Evolutionary conservation across 2,888 invertebrate species (phyloP), one percentile per base, ranked within the genome.

Genomic region (Sphaerophoria rueppellii): DNA sequence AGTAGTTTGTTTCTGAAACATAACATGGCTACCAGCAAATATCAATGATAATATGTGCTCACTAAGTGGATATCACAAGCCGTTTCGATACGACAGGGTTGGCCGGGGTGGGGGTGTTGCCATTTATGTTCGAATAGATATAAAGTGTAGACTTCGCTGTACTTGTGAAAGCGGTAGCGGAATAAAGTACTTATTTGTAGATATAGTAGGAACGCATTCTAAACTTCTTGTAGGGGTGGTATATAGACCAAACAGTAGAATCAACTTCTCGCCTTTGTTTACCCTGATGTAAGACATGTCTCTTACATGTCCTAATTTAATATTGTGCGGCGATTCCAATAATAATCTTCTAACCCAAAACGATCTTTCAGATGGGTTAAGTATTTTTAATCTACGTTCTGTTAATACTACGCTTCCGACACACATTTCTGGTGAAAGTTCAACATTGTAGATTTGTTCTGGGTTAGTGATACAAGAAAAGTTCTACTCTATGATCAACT

Each of bases 291-390:
- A 54, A 52, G 52, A 67, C 2, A 37, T 52, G n/a, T 67, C 65
- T 5, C 11, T 54, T 12, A 35, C 50, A 14, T 67, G 52, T 9
- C n/a, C 52, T 3, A 6, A 67, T 7, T 35, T 48, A 5, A 12
- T 61, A 9, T 16, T 65, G 11, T 14, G 63, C 11, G 48, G 63
- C 2, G 63, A 65, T n/a, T 67, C 52, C 4, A 67, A 67, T 32
- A 37, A 35, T 12, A 67, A 67, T 12, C 55, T 55, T 4, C 14
- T 69, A 46, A 16, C 52, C 35, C 24, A 69, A 16, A 32, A 7
- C 1, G 16, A n/a, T 40, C 40, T 69, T 2, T 0, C 32, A n/a
- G 55, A 69, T 1, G 32, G 55, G 9, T 6, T 57, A 32, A 46
- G 65, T n/a, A 14, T 54, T 4, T 69, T 57, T 40, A 40, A 57